Percentiles rank a stretch among this genome's conserved stretches.
These are phyloP conservation scores for Rafetus swinhoei DNA, from an alignment of 2,113 vertebrate species.

Conservation along the genomic window DNA sequence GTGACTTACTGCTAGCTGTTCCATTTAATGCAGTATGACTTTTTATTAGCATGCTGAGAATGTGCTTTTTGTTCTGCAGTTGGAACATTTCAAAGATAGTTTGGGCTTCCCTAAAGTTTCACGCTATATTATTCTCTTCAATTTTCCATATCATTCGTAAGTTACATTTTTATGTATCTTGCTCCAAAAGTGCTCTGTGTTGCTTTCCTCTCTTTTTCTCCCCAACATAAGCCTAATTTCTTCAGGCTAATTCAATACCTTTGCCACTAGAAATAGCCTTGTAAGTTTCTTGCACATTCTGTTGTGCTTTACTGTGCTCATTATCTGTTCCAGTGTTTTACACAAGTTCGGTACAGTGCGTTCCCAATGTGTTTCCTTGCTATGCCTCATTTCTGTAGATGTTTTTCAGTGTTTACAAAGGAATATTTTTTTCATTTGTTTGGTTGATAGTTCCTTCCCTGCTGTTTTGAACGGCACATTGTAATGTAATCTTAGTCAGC, in stretches of 20 bases:
- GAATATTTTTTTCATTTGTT: constrained; percentile 30
- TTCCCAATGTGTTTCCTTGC: constrained; percentile 47
- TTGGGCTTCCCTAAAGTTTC: constrained; percentile 49
- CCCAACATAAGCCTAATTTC: neutral
- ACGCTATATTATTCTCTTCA: neutral
- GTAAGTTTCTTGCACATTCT: constrained; percentile 47
- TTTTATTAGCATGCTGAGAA: neutral
- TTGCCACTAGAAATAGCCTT: constrained; percentile 38
- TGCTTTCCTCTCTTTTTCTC: constrained; percentile 5
- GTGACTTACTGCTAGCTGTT: constrained; percentile 5
- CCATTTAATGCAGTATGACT: constrained; percentile 5
- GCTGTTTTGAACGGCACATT: constrained; percentile 20
- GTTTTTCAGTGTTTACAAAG: constrained; percentile 31
- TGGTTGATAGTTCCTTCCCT: neutral
- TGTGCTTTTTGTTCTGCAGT: constrained; percentile 5
- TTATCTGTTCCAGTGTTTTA: constrained; percentile 55
- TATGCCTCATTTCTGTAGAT: constrained; percentile 7
- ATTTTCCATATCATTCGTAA: constrained; percentile 20
- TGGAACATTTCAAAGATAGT: neutral
- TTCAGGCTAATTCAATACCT: constrained; percentile 54
- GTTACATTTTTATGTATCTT: constrained; percentile 42
- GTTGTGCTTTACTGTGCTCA: constrained; percentile 52
- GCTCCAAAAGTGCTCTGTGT: neutral
- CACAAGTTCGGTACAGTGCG: neutral
- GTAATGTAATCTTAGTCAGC: fast-evolving